Percentiles rank a stretch among this genome's conserved stretches.
phyloP scores from a whole-genome alignment of 2,888 invertebrate genomes.

The Dioctria rufipes region DNA sequence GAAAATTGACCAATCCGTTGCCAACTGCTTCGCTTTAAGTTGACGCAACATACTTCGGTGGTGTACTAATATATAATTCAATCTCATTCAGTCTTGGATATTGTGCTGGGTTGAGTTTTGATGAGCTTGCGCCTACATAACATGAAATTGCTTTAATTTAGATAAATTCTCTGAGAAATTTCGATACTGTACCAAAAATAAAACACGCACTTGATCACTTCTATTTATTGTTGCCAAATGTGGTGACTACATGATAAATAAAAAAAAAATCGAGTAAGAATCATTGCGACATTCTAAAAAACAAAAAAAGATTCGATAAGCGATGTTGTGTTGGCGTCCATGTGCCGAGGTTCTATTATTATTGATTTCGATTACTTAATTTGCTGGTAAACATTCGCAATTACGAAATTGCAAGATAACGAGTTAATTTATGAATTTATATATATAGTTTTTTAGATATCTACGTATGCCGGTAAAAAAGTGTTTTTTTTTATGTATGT shows the following conservation, averaged over 20 bases:
- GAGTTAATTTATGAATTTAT: too few species aligned
- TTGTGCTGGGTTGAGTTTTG: not conserved
- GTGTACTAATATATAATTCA: not conserved
- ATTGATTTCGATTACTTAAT: too few species aligned
- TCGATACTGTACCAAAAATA: not conserved
- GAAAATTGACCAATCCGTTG: not conserved
- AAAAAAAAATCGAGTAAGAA: not conserved
- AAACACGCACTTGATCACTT: not conserved
- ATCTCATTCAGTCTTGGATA: not conserved
- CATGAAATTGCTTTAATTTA: not conserved
- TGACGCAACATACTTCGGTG: not conserved
- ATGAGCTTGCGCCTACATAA: not conserved
- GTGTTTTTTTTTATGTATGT: too few species aligned
- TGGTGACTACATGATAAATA: not conserved
- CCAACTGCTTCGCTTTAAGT: not conserved
- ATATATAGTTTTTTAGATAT: too few species aligned
- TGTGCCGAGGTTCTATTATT: too few species aligned
- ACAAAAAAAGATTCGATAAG: not conserved
- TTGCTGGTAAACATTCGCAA: too few species aligned
- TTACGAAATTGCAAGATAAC: too few species aligned
- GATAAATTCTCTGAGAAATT: not conserved
- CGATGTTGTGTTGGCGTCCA: not conserved
- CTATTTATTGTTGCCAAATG: not conserved
- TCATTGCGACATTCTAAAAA: not conserved
- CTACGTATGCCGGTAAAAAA: too few species aligned